Evolutionary conservation across 2,113 vertebrate species (phyloP), one percentile per base, ranked within the genome.

Genomic region (Thomomys bottae): DNA sequence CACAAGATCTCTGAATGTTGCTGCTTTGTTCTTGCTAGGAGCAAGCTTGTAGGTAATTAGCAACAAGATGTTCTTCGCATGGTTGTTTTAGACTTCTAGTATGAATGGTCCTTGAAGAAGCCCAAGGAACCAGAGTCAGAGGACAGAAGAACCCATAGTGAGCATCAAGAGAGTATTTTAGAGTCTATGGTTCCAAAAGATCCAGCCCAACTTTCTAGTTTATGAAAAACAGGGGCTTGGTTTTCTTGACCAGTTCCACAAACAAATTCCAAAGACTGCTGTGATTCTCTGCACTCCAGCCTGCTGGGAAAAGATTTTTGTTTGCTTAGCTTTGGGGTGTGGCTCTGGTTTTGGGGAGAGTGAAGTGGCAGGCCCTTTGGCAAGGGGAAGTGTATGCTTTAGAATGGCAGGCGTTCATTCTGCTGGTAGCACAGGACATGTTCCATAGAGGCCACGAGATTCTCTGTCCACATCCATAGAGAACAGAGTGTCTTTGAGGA

Each of bases 201-300:
- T 79, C 88, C 78, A 84, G 64, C 57, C 40, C 85, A 61, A 88
- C 81, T 89, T 91, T 54, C 82, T 40, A 68, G 67, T 71, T 63
- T 63, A 64, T 82, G 21, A 83, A 85, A 90, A 87, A 28, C 3
- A 28, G 32, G 4, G 66, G 17, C 36, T 63, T 88, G 85, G 67
- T 80, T 88, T 96, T 73, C 73, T 61, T 67, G 67, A 83, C 21
- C 49, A 54, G 49, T 54, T 54, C 49, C 49, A 17, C 64, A 59
- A 45, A 36, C 63, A n/a, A 67, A 28, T 61, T 20, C 72, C 21
- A 21, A 45, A 23, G 26, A 34, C 14, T 76, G 63, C 57, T 34
- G 63, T 72, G 2, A 17, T 76, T 79, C 82, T 87, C 38, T 71
- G 49, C 30, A 49, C 30, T 80, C 82, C 28, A 85, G 68, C 67